Evolutionary conservation across 2,113 vertebrate species (phyloP).

Genomic region (Labrus mixtus): DNA sequence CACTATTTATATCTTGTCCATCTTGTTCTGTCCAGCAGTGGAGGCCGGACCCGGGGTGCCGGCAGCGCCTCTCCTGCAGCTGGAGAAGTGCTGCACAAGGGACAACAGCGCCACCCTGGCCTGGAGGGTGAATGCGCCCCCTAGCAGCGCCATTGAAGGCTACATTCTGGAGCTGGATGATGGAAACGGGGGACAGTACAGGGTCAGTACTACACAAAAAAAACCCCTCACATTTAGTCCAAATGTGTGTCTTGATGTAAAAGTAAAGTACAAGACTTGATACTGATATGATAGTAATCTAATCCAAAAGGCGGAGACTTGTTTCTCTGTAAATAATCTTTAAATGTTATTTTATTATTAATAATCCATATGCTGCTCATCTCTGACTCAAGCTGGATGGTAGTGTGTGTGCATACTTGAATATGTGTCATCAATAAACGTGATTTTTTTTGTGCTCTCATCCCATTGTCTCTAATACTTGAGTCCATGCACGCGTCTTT

Average conservation of each 20-base stretch:
- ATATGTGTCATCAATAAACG: constrained; percentile 1
- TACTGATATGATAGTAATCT: not conserved
- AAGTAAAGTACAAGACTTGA: not conserved
- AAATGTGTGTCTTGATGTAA: not conserved
- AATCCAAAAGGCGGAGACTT: not conserved
- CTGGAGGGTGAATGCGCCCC: constrained; percentile 90
- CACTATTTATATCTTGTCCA: not conserved
- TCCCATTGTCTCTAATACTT: not conserved
- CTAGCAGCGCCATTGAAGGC: constrained; percentile 88
- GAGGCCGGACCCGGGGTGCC: constrained; percentile 87
- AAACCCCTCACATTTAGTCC: no score
- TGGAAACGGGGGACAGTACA: constrained; percentile 94
- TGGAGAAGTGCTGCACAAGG: constrained; percentile 96
- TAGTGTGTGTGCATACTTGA: constrained; percentile 3
- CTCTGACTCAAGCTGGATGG: constrained; percentile 21
- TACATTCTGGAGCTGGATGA: constrained; percentile 98
- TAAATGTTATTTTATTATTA: constrained; percentile 24
- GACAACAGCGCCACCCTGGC: constrained; percentile 98
- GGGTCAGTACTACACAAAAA: constrained; percentile 83
- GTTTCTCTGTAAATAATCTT: not conserved
- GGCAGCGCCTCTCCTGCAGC: constrained; percentile 90
- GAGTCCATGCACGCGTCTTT: not conserved
- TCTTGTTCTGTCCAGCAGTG: constrained; percentile 46
- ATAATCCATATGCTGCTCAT: constrained; percentile 27
- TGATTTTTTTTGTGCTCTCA: not conserved